phyloP scores from a whole-genome alignment of 2,113 vertebrate species.

The Caranx ignobilis region DNA sequence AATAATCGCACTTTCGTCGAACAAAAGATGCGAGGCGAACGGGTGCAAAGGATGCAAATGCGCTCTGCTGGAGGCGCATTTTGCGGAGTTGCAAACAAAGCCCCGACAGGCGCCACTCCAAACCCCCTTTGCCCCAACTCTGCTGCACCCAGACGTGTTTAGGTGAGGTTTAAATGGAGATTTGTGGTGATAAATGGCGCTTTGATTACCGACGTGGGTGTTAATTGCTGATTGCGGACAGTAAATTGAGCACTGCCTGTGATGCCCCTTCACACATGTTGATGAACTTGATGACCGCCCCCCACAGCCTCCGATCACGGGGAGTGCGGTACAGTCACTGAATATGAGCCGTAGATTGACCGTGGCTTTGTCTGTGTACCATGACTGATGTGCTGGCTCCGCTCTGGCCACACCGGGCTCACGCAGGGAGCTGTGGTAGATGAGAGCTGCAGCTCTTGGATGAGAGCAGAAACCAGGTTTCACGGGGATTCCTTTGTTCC shows the following conservation, averaged over 20 bases:
- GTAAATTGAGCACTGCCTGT: neutral
- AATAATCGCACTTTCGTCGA: constrained; percentile 39
- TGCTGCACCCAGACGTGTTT: neutral
- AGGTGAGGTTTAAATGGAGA: rapidly evolving
- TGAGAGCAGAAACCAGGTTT: constrained; percentile 54
- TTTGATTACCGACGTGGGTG: too few species aligned
- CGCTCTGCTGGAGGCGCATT: constrained; percentile 68
- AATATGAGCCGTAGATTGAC: neutral
- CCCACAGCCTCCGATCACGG: too few species aligned
- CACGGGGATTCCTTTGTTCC: constrained; percentile 80
- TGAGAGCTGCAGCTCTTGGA: constrained; percentile 30
- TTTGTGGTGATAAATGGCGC: neutral
- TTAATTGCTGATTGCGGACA: neutral
- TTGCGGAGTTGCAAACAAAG: constrained; percentile 76
- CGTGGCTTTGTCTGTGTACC: constrained; percentile 1
- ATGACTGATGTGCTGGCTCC: neutral
- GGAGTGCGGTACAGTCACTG: too few species aligned
- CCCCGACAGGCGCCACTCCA: constrained; percentile 37
- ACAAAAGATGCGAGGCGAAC: constrained; percentile 77
- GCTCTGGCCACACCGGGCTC: neutral
- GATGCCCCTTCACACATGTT: neutral
- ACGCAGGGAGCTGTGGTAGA: neutral
- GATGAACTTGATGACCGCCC: neutral
- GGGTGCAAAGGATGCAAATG: constrained; percentile 78
- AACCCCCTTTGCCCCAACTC: neutral